These are phyloP conservation scores for Microcebus tavaratra DNA, from an alignment of 2,113 vertebrate species.

Conservation along the genomic window DNA sequence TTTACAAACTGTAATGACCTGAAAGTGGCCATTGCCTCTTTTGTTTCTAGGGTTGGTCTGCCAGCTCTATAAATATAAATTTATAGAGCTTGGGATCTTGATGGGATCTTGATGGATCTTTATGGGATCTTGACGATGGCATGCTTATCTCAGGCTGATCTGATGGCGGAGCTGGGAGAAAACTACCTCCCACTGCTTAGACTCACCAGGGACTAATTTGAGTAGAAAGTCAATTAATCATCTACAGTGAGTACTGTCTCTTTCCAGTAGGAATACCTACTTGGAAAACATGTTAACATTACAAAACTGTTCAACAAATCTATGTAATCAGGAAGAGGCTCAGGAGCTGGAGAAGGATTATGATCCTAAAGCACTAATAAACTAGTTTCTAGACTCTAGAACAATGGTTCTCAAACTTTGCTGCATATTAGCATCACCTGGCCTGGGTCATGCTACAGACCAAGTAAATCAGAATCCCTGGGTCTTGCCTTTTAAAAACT, in stretches of 20 bases:
- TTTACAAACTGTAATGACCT: background rate
- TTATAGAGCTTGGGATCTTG: background rate
- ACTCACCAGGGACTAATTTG: background rate
- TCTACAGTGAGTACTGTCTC: background rate
- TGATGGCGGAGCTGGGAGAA: no score
- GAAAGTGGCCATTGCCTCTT: background rate
- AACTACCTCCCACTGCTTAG: background rate
- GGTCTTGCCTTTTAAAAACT: background rate
- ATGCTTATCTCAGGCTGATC: background rate
- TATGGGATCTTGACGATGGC: background rate
- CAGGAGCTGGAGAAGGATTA: background rate
- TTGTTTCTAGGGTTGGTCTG: background rate
- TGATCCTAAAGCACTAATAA: background rate
- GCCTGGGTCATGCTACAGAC: background rate
- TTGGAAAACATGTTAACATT: slow-evolving; percentile 13
- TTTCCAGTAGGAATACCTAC: background rate
- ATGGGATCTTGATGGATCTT: background rate
- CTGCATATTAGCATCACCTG: background rate
- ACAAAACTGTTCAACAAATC: background rate
- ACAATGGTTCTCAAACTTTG: background rate
- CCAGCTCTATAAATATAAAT: background rate
- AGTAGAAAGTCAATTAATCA: slow-evolving; percentile 5
- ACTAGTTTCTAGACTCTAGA: background rate
- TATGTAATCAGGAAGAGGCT: background rate
- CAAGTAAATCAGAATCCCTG: background rate